Percentiles rank a stretch among this genome's conserved stretches.
phyloP scores from a whole-genome alignment of 2,888 invertebrate genomes.

The Crioceris asparagi region DNA sequence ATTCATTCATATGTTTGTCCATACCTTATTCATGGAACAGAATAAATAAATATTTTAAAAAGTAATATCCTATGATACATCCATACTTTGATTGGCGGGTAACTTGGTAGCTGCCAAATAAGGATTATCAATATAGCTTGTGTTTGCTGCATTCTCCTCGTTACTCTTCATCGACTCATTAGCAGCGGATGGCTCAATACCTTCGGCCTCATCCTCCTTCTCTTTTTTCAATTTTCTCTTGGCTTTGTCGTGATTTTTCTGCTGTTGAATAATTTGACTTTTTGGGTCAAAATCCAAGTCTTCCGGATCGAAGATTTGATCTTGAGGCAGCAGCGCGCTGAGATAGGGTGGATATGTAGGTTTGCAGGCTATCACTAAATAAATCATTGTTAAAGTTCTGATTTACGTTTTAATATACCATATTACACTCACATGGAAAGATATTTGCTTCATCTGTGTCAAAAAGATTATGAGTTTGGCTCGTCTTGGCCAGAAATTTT shows the following conservation, averaged over 20 bases:
- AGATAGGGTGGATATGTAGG: conserved; percentile 72
- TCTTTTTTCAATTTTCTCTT: conserved; percentile 23
- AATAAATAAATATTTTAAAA: neutral
- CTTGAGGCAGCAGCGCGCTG: conserved; percentile 78
- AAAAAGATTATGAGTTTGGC: conserved; percentile 78
- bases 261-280: conserved; percentile 34
- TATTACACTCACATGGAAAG: conserved; percentile 64
- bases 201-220: conserved; percentile 17
- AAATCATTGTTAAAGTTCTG: no score
- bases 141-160: conserved; percentile 39
- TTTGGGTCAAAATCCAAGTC: conserved; percentile 66
- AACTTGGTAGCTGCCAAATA: conserved; percentile 46
- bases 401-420: neutral
- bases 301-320: conserved; percentile 90
- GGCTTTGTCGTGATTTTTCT: conserved; percentile 27
- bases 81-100: conserved; percentile 26
- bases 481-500: conserved; percentile 87
- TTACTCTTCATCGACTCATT: conserved; percentile 31
- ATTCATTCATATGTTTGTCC: no score
- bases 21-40: no score
- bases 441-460: conserved; percentile 80
- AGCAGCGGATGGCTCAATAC: conserved; percentile 24
- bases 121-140: conserved; percentile 60
- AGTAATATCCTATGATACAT: conserved; percentile 7
- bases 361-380: conserved; percentile 78